Evolutionary conservation across 2,113 vertebrate genomes (phyloP).

Genomic region (Perca fluviatilis): DNA sequence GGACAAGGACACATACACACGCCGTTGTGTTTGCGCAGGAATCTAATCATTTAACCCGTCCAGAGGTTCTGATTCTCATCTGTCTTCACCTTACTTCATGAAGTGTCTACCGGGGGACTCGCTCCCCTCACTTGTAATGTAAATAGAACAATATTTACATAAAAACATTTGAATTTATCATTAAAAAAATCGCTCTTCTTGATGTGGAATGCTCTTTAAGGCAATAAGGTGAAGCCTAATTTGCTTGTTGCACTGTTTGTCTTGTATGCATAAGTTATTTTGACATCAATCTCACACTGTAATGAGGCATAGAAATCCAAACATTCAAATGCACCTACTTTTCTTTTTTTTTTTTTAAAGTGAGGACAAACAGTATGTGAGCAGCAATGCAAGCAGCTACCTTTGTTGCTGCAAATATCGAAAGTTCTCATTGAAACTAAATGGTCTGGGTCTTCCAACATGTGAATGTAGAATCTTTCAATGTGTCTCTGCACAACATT

Average conservation of each 20-base stretch:
- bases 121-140: slow-evolving; percentile 76
- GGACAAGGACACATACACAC: slow-evolving; percentile 58
- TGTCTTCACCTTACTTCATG: slow-evolving; percentile 73
- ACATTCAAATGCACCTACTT: slow-evolving; percentile 71
- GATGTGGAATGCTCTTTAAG: slow-evolving; percentile 77
- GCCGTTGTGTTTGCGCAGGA: slow-evolving; percentile 46
- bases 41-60: slow-evolving; percentile 80
- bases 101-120: slow-evolving; percentile 74
- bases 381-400: not conserved
- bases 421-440: slow-evolving; percentile 13
- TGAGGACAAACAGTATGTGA: slow-evolving; percentile 8
- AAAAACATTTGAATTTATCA: slow-evolving; percentile 83
- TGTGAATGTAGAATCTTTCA: not conserved
- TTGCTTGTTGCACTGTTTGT: slow-evolving; percentile 73
- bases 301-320: slow-evolving; percentile 68
- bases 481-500: not conserved
- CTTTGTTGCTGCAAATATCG: slow-evolving; percentile 2
- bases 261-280: slow-evolving; percentile 79
- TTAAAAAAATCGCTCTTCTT: slow-evolving; percentile 75
- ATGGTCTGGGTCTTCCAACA: not conserved
- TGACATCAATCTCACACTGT: slow-evolving; percentile 64
- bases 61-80: slow-evolving; percentile 77
- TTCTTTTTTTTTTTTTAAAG: slow-evolving; percentile 2
- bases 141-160: slow-evolving; percentile 84
- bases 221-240: slow-evolving; percentile 82